A percentile compares a stretch with the other conserved stretches of the same genome.
These are phyloP conservation scores for Pipistrellus kuhlii DNA, from an alignment of 2,797 vertebrate genomes.

Conservation along the genomic window DNA sequence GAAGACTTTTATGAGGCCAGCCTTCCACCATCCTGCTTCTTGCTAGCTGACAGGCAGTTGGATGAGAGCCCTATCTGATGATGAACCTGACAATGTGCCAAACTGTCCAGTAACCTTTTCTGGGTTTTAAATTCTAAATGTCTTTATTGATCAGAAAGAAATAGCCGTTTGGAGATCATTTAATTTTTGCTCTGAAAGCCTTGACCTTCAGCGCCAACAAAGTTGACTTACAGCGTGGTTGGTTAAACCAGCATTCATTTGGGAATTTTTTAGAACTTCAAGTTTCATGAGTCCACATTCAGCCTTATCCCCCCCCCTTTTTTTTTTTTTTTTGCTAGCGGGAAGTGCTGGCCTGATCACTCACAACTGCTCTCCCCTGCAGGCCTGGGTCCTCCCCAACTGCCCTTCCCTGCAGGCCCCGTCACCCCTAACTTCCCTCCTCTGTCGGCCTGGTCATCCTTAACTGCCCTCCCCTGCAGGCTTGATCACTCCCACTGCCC, in stretches of 20 bases:
- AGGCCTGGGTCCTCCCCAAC: too few relatives aligned
- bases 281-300: conserved; percentile 23
- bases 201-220: conserved; percentile 55
- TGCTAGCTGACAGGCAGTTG: neutral
- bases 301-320: neutral
- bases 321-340: neutral
- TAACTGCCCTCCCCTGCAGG: too few relatives aligned
- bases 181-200: conserved; percentile 68
- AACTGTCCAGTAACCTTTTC: conserved; percentile 41
- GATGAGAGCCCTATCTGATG: conserved; percentile 22
- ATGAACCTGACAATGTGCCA: conserved; percentile 61
- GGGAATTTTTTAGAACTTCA: conserved; percentile 4
- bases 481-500: too few relatives aligned
- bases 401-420: too few relatives aligned
- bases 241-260: conserved; percentile 48
- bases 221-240: conserved; percentile 25
- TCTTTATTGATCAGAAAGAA: conserved; percentile 70
- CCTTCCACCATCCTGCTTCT: neutral
- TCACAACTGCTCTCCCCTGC: too few relatives aligned
- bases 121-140: conserved; percentile 68
- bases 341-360: too few relatives aligned
- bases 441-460: too few relatives aligned
- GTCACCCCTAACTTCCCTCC: too few relatives aligned
- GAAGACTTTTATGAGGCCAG: neutral
- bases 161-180: conserved; percentile 56